A percentile compares a stretch with the other conserved stretches of the same genome.
Evolutionary conservation across 2,113 vertebrate genomes (phyloP).

Genomic region (Sitta europaea): DNA sequence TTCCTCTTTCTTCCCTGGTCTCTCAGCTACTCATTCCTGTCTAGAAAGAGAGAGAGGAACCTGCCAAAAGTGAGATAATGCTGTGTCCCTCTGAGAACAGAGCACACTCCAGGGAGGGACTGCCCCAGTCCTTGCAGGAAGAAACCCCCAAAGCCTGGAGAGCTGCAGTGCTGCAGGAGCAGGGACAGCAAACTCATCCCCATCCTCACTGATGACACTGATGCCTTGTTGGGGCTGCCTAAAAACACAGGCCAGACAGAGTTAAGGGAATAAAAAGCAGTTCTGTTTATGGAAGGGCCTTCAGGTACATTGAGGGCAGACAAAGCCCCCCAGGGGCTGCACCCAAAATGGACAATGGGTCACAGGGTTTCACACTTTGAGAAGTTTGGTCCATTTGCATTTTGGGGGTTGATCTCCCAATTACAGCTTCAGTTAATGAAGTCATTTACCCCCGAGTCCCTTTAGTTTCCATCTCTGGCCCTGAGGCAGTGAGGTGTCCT

Average conservation of each 20-base stretch:
- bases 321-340: background rate
- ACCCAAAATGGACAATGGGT: background rate
- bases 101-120: background rate
- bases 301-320: background rate
- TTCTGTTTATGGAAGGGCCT: background rate
- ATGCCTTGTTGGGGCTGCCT: no score
- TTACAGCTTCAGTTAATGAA: background rate
- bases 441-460: background rate
- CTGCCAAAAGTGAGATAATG: background rate
- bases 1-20: background rate
- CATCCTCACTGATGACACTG: no score
- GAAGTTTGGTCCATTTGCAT: background rate
- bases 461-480: background rate
- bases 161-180: background rate
- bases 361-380: background rate
- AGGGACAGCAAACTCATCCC: background rate
- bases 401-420: background rate
- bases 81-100: background rate
- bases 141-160: background rate
- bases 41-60: background rate
- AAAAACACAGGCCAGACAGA: background rate
- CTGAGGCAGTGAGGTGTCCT: background rate
- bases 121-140: background rate
- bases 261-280: background rate
- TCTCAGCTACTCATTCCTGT: background rate